Evolutionary conservation across 1,140 invertebrate genomes (phyloP).

Genomic region (Solenopsis fugax): DNA sequence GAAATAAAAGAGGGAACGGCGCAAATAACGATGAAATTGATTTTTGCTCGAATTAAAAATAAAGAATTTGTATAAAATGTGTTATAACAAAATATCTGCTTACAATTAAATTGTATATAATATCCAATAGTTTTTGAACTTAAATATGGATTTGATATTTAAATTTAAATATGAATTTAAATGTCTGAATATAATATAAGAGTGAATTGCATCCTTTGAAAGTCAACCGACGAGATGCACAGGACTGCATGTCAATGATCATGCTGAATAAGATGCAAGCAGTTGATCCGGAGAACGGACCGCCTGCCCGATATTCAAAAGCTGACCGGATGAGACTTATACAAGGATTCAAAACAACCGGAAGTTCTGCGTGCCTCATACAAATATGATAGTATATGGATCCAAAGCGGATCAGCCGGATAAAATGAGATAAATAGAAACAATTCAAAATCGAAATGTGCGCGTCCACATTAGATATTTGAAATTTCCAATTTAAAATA

Average conservation of each 20-base stretch:
- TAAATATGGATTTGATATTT: neutral
- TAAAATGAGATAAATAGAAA: constrained; percentile 41
- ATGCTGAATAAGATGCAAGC: constrained; percentile 63
- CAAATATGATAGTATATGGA: constrained; percentile 41
- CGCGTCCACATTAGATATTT: neutral
- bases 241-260: constrained; percentile 55
- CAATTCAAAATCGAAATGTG: neutral
- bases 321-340: constrained; percentile 71
- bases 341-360: constrained; percentile 64
- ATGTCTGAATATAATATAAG: constrained; percentile 7
- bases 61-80: neutral
- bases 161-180: constrained; percentile 16
- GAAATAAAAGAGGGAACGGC: neutral
- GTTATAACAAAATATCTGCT: neutral
- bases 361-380: constrained; percentile 57
- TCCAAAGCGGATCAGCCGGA: constrained; percentile 39
- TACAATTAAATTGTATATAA: neutral
- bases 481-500: neutral
- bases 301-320: constrained; percentile 43
- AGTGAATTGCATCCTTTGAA: constrained; percentile 15
- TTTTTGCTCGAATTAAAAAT: neutral
- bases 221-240: constrained; percentile 10
- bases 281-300: constrained; percentile 65
- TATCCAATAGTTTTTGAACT: neutral
- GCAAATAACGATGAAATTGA: neutral